phyloP scores from a whole-genome alignment of 2,797 vertebrate genomes.

The Ciconia nigra region DNA sequence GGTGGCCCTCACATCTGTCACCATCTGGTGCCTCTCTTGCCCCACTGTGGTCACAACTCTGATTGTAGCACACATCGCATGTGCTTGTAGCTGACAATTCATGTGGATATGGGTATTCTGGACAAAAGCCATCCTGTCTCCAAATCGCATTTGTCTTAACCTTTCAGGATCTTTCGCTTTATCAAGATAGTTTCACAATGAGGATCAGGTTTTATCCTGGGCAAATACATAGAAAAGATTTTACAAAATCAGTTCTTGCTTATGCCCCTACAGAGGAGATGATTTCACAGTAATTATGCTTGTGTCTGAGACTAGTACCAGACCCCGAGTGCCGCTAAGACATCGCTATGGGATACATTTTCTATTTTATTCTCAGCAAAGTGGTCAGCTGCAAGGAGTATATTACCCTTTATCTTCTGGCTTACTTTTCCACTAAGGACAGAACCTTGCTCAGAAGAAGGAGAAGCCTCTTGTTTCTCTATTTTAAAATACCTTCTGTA shows the following conservation, averaged over 20 bases:
- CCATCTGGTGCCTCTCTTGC: constrained; percentile 27
- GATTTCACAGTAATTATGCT: background rate
- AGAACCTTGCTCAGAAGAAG: background rate
- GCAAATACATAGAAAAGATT: background rate
- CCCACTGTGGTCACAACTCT: background rate
- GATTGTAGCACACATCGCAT: background rate
- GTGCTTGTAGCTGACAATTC: background rate
- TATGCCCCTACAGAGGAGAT: background rate
- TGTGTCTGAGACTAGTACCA: background rate
- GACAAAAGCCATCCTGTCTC: background rate
- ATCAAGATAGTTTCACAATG: background rate
- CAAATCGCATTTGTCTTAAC: background rate
- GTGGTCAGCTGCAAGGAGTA: background rate
- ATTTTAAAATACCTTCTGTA: background rate
- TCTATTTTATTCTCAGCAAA: background rate
- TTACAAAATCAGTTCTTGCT: background rate
- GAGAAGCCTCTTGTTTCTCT: background rate
- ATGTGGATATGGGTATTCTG: background rate
- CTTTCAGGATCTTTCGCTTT: background rate
- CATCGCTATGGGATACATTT: background rate
- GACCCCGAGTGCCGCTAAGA: background rate
- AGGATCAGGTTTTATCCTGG: background rate
- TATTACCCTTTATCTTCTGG: background rate
- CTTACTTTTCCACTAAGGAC: background rate
- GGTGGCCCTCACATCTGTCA: constrained; percentile 20